Conservation (phyloP, 2,113 vertebrate species). For the Alethe diademata region DNA sequence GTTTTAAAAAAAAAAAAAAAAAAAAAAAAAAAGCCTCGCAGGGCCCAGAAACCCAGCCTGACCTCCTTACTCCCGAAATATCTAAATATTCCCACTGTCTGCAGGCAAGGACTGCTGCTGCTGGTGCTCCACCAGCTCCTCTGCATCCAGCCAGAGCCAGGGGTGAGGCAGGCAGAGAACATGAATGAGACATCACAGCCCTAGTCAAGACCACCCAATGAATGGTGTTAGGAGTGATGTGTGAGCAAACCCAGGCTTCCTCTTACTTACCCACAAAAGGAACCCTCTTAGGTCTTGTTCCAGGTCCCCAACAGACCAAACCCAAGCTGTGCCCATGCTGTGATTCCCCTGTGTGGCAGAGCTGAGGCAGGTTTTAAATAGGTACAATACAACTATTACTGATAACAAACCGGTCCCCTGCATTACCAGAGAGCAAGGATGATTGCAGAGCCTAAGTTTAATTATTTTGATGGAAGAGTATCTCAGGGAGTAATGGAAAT, state of each 20-base stretch:
- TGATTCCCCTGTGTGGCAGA: not conserved
- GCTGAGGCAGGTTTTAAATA: not conserved
- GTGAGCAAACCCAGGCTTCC: not conserved
- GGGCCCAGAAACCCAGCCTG: not conserved
- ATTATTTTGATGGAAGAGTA: not conserved
- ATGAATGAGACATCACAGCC: not conserved
- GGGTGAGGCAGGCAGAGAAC: not conserved
- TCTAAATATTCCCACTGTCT: not conserved
- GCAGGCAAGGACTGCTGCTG: not conserved
- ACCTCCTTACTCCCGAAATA: not conserved
- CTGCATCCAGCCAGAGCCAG: not conserved
- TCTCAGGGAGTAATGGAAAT: not conserved
- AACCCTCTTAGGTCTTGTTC: not conserved
- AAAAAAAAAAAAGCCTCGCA: not conserved
- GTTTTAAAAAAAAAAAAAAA: not conserved
- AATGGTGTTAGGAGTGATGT: not conserved
- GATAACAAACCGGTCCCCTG: fast-evolving
- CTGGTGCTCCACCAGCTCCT: not conserved
- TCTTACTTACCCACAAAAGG: not conserved
- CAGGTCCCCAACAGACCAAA: not conserved
- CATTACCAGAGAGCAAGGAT: not conserved
- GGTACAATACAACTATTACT: not conserved
- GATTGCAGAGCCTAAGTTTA: not conserved
- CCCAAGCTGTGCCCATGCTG: not conserved
- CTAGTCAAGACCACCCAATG: not conserved